Base-by-base conservation (phyloP, 1,140 invertebrate species). In the Scaptomyza graminum region DNA sequence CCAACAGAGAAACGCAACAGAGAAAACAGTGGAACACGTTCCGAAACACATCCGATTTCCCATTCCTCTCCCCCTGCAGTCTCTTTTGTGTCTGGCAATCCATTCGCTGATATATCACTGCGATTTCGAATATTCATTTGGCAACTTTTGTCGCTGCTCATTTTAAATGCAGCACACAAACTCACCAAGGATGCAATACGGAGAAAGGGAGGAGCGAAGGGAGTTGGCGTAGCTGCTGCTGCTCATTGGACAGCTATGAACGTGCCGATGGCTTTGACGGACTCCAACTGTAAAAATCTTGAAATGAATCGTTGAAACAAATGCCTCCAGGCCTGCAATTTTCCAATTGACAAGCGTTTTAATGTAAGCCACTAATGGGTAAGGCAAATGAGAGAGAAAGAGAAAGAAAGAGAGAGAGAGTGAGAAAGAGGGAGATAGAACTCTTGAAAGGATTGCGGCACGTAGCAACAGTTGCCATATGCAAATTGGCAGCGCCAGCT, bases 41-140 rank as follows among this genome's bases (percentile, higher is more conserved):
- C 12, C 47, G 18, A 11, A 46, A n/a, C 50, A 41, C 11, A 44
- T 55, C 50, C 11, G 46, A 16, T 13, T n/a, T 6, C 22, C 16
- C 18, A 22, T 1, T 22, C 22, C 11, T 28, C 43, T 13, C 9
- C 5, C 37, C 15, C 31, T 9, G 25, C 16, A 5, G 5, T 43
- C 49, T 43, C n/a, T 15, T 7, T 28, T 49, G 31, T 15, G 55
- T 44, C 28, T 55, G 49, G 11, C 70, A 61, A 85, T 80, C 81
- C 81, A 82, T 88, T 62, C 18, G 82, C 76, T 87, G 82, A 87
- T 87, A 76, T 87, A 87, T 87, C 82, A 83, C 83, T 87, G 71
- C 79, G 79, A 88, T 87, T 79, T 73, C 64, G 59, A 61, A 81
- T 75, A 85, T 85, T 81, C 83, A 87, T 88, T 87, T 88, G 31